Base-by-base conservation (phyloP, 2,113 vertebrate genomes). In the Chiloscyllium plagiosum region DNA sequence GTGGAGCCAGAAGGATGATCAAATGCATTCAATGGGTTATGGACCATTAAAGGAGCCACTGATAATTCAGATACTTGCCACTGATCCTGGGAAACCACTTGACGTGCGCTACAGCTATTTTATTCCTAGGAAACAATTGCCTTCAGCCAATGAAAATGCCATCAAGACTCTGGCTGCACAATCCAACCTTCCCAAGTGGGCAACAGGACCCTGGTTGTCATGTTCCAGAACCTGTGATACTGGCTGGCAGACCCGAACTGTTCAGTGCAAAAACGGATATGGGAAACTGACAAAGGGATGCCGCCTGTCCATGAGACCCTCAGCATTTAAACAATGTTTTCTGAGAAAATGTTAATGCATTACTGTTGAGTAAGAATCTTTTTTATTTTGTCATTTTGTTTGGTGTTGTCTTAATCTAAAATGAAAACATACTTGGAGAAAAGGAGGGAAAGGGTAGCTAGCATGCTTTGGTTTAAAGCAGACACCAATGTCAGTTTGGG, bases 201-300 rank as follows among this genome's bases (percentile, higher is more conserved):
- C 98, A 96, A 98, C 98, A 0, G 99, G 99, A 4, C 96, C 98
- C 0, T 99, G 99, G 99, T 98, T 99, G 85, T 98, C 97, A 89
- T 99, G 99, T 96, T 99, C 99, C 96, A 98, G 99, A 97, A 99
- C 99, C 96, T 99, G 99, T 95, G 98, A 99, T 97, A 98, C 98
- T 0, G 99, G 99, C 95, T 99, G 99, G 99, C 99, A 99, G 97
- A 99, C 99, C 95, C 98, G 99, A 97, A 99, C 98, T 42, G 99
- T 99, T 72, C 99, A 99, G 96, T 99, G 99, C 97, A 98, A 99
- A 97, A 98, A 99, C 0, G 97, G 96, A 2, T 97, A 98, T 13
- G 98, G 98, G 47, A 98, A 98, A 96, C 96, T 99, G 96, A 98
- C 98, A 0, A 99, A 99, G 96, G 98, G 98, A 47, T 99, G 99